Percentiles rank a stretch among this genome's conserved stretches.
Conservation (phyloP, 2,113 vertebrate genomes). For the Rostratula benghalensis region DNA sequence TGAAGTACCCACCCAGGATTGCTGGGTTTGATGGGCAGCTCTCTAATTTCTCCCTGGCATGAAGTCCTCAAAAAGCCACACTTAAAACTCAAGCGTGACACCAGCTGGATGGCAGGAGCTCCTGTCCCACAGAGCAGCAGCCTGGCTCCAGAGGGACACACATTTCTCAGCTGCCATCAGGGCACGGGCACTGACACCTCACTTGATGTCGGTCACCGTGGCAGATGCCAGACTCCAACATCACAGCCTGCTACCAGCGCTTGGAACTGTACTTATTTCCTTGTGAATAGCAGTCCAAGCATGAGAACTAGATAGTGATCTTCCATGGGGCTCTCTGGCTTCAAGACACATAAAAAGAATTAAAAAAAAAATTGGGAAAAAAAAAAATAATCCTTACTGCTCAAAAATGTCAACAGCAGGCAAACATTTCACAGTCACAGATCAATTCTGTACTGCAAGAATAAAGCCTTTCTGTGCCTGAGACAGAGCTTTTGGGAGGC, state of each 20-base stretch:
- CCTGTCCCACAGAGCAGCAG: neutral
- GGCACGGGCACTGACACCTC: neutral
- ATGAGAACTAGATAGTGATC: neutral
- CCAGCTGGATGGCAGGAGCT: neutral
- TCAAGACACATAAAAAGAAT: neutral
- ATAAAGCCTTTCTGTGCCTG: neutral
- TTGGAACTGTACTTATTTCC: neutral
- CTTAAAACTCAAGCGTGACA: neutral
- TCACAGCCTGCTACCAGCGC: neutral
- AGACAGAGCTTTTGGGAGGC: neutral
- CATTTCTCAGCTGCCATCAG: neutral
- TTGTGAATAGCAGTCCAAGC: neutral
- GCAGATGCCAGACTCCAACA: neutral
- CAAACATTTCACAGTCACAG: neutral
- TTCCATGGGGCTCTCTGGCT: neutral
- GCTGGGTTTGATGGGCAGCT: neutral
- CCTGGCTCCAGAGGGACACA: neutral
- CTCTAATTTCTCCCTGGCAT: neutral
- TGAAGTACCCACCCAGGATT: neutral
- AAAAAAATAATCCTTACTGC: neutral
- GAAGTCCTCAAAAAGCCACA: neutral
- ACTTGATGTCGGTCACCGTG: neutral
- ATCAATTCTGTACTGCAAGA: neutral
- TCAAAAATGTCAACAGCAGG: neutral
- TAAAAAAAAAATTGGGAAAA: neutral